Evolutionary conservation across 2,113 vertebrate species (phyloP).

Genomic region (Colinus virginianus): DNA sequence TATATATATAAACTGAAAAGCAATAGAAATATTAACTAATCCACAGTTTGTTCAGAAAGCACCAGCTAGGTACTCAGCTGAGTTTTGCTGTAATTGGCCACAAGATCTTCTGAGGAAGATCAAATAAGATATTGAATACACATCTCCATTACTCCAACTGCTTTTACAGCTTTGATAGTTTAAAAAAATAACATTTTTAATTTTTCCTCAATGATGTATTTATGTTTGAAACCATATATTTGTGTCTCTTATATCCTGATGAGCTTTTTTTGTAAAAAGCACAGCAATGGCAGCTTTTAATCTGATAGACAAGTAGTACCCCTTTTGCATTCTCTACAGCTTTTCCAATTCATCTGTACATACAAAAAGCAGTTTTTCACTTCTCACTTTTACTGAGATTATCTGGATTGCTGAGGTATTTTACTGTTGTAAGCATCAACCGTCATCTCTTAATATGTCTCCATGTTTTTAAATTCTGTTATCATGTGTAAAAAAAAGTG

Average conservation of each 20-base stretch:
- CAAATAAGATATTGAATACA: background rate
- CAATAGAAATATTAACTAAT: background rate
- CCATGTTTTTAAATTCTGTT: background rate
- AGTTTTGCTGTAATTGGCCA: background rate
- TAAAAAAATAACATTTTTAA: background rate
- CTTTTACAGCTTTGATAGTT: background rate
- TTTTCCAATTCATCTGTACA: background rate
- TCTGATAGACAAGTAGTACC: background rate
- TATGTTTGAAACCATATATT: background rate
- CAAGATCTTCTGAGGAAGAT: background rate
- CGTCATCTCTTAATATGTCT: background rate
- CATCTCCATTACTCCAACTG: background rate
- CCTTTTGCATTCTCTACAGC: background rate
- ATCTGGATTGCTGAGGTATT: background rate
- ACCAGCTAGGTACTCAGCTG: background rate
- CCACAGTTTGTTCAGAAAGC: background rate
- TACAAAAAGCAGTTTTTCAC: background rate
- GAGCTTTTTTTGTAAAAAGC: background rate
- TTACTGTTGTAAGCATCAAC: background rate
- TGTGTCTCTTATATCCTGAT: background rate
- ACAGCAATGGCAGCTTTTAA: background rate
- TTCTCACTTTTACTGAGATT: background rate
- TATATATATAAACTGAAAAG: background rate
- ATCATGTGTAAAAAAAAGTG: background rate
- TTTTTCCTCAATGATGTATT: background rate